Evolutionary conservation across 2,888 invertebrate species (phyloP), one percentile per base, ranked within the genome.

Genomic region (Limnephilus auricula): DNA sequence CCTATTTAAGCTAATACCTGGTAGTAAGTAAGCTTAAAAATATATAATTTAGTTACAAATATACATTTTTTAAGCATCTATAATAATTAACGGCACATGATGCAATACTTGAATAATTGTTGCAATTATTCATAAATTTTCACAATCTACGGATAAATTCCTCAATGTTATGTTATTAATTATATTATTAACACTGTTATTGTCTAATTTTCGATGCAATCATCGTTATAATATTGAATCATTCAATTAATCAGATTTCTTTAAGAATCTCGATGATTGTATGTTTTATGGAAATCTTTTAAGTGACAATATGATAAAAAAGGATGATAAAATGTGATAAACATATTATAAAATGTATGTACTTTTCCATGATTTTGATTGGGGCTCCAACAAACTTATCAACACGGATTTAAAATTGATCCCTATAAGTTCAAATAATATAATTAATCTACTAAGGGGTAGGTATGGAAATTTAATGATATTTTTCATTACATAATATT

Each of bases 161-260:
- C 65, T 2, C 25, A 65, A 25, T n/a, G 25, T 65, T 65, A 65
- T 4, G 0, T 3, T n/a, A 78, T 31, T n/a, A n/a, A n/a, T n/a
- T n/a, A n/a, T n/a, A n/a, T n/a, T 87, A 88, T 88, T 32, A 79
- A 88, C 87, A 88, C 6, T n/a, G 79, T 88, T 88, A 88, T 88
- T 88, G 87, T 88, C 87, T 88, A 79, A 88, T 88, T 88, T 88
- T 79, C 87, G 40, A 88, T n/a, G 31, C 34, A 79, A 78, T 88
- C 78, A 86, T 86, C 45, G 15, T 40, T 65, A 65, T 45, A 86
- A 50, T 45, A 86, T 25, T 65, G 37, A 34, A 18, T 83, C 12
- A 6, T 6, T 25, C 9, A 25, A 83, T 25, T 45, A 45, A 45
- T 25, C 25, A n/a, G 25, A 25, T 65, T 50, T 50, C 18, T 50